Evolutionary conservation across 2,113 vertebrate genomes (phyloP), one percentile per base, ranked within the genome.

Genomic region (Neolamprologus ventralis): DNA sequence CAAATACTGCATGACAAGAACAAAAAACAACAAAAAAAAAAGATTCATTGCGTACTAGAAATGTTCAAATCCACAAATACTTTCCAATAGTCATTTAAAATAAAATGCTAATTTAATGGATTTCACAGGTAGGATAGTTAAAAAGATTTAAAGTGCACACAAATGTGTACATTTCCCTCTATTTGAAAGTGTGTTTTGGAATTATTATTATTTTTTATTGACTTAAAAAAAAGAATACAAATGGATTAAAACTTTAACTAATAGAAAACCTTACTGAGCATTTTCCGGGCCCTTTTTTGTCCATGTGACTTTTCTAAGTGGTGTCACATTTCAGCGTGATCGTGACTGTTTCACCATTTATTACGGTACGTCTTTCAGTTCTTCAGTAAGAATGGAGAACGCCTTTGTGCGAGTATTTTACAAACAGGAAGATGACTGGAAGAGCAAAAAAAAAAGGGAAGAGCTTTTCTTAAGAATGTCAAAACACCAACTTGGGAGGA

Each of bases 1-100:
- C 68, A 75, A 75, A 47, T 28, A 28, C 14, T 75, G 14, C 42
- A 47, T 47, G 42, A 47, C 14, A 47, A 75, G 9, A 60, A 60
- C 0, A 71, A 42, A 42, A 16, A 14, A 1, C 1, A 21, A 68
- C 8, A 1, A n/a, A 31, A 7, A 55, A 55, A 13, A 33, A 9
- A 2, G 57, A 60, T 33, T 19, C 57, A 60, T 60, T 33, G 28
- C 57, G 4, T 33, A 4, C 28, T 60, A 60, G 57, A 60, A 33
- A 60, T 60, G 57, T 60, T 47, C 1, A 47, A 47, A 75, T 75
- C 14, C 23, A 17, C 14, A 75, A 5, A 17, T 10, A 11, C 3
- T 45, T 68, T 40, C 8, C 12, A 2, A 40, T 40, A 65, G 10
- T 40, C 33, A 68, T 40, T 71, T 71, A 23, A 71, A 37, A 65